Base-by-base conservation (phyloP, 2,888 invertebrate genomes). In the Macrophya annulata region DNA sequence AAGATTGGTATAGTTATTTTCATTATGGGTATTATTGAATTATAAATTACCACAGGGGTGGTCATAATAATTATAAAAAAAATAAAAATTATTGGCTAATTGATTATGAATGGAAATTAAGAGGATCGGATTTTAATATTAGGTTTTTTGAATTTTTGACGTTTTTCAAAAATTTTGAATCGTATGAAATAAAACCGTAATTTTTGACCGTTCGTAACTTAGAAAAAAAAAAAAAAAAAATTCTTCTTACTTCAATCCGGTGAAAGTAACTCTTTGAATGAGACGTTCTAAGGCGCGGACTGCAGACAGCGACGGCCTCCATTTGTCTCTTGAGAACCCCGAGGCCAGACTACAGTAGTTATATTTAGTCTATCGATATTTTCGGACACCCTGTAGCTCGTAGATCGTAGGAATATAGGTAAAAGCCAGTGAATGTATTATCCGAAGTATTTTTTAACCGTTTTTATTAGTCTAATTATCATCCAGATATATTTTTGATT, bases 321-420 rank as follows among this genome's bases (percentile, higher is more conserved):
- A 71, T 83, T 71, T 83, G 83, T 83, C 83, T 83, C 51, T 68
- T 31, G 71, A 31, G 40, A 65, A 17, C 17, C 48, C 71, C 17
- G 83, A 65, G 83, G 83, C 71, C 48, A 45, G 71, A 25, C 48
- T 65, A 71, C 31, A 12, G 17, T 71, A 40, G 68, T 83, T 83
- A 83, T 83, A 83, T 83, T 68, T 83, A 83, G 71, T 71, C 68
- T 12, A 40, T 9, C 68, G 68, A 83, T 83, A 83, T 83, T 83
- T 83, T 48, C 17, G 83, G 83, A 83, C 83, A 83, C 83, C 83
- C 83, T 65, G 83, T 83, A 83, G 68, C 45, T 51, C n/a, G 48
- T 9, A 9, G 77, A 12, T 25, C 25, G 10, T 62, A 12, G 12
- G 3, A 17, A 25, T 6, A 74, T 74, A 43, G 72, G 51, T 37